Percentiles rank a stretch among this genome's conserved stretches.
These are phyloP conservation scores for Neelides sp. DNA, from an alignment of 1,140 invertebrate species.

Conservation along the genomic window DNA sequence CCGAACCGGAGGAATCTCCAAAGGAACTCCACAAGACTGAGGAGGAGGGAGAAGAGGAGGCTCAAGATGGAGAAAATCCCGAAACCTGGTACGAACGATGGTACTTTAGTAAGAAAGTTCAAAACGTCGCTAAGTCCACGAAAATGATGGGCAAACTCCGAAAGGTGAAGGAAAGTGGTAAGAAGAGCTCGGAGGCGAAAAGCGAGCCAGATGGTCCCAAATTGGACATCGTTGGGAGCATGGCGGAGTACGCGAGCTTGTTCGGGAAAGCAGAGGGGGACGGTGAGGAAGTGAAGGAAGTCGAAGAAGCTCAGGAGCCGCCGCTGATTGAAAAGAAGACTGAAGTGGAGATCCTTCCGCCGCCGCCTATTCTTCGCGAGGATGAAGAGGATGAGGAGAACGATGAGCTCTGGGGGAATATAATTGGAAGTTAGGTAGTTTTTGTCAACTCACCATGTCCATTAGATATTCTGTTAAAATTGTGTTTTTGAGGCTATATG, in stretches of 20 bases:
- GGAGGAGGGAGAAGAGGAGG: not conserved
- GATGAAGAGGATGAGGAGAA: slow-evolving; percentile 15
- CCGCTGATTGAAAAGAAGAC: not conserved
- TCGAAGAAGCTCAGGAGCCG: not conserved
- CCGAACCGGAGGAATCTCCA: not conserved
- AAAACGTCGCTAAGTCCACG: slow-evolving; percentile 33
- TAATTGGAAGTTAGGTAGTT: too few species aligned
- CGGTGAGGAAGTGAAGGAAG: not conserved
- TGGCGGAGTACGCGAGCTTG: slow-evolving; percentile 32
- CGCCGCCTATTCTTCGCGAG: not conserved
- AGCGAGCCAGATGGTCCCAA: slow-evolving; percentile 20
- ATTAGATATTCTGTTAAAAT: too few species aligned
- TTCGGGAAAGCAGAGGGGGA: slow-evolving; percentile 28
- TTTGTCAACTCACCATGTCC: too few species aligned
- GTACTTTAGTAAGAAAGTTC: slow-evolving; percentile 33
- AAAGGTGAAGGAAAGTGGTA: slow-evolving; percentile 31
- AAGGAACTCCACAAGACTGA: not conserved
- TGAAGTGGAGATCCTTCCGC: not conserved
- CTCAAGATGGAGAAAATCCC: slow-evolving; percentile 1
- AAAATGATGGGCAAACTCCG: slow-evolving; percentile 32
- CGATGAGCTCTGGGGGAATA: slow-evolving; percentile 24
- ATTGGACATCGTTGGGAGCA: slow-evolving; percentile 34
- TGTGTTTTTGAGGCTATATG: too few species aligned
- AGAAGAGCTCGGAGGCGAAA: slow-evolving; percentile 3
- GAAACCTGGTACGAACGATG: slow-evolving; percentile 34